Conservation (phyloP, 1,140 invertebrate species). For the Eueides isabella region DNA sequence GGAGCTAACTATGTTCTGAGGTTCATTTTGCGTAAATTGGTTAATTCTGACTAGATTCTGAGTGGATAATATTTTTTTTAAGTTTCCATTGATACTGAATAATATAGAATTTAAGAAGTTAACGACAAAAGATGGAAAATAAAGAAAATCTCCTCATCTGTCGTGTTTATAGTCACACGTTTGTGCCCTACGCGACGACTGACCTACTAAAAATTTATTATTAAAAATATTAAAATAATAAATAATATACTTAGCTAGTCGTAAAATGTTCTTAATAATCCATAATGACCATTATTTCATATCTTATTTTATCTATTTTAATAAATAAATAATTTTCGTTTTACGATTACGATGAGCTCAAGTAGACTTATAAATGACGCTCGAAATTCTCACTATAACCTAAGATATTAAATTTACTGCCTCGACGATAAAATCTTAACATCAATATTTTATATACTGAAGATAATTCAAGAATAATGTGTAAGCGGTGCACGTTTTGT, state of each 20-base stretch:
- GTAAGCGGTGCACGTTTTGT: conserved; percentile 22
- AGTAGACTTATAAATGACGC: conserved; percentile 7
- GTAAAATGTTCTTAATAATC: neutral
- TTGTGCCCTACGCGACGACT: too few relatives aligned
- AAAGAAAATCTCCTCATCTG: too few relatives aligned
- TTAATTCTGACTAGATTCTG: too few relatives aligned
- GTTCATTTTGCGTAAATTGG: too few relatives aligned
- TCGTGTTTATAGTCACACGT: too few relatives aligned
- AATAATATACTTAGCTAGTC: neutral
- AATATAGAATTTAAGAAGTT: too few relatives aligned
- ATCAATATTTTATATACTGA: conserved; percentile 22
- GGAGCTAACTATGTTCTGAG: too few relatives aligned
- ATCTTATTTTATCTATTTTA: neutral
- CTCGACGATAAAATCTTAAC: conserved; percentile 21
- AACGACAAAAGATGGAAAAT: too few relatives aligned
- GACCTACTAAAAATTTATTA: too few relatives aligned
- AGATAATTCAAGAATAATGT: conserved; percentile 18
- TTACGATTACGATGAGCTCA: conserved; percentile 14
- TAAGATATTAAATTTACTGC: conserved; percentile 20
- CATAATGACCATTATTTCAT: neutral
- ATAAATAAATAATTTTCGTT: conserved; percentile 3
- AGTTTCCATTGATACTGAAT: too few relatives aligned
- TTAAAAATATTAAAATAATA: too few relatives aligned
- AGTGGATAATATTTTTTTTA: too few relatives aligned
- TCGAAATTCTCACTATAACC: neutral